Percentiles rank a stretch among this genome's conserved stretches.
Evolutionary conservation across 1,140 invertebrate species (phyloP).

Genomic region (Cydia pomonella): DNA sequence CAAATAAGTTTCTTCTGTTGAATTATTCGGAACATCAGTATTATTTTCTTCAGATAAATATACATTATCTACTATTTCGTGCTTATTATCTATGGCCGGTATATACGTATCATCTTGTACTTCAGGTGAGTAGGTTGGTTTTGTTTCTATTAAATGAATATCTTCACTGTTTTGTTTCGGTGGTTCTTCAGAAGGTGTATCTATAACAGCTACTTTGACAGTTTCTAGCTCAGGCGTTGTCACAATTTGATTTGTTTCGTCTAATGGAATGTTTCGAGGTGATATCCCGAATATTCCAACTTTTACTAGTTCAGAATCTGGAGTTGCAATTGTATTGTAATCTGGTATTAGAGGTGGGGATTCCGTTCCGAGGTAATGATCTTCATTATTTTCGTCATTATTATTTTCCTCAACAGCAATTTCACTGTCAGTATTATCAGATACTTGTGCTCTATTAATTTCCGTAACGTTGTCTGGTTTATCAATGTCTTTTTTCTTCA

Average conservation of each 20-base stretch:
- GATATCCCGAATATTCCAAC: slow-evolving; percentile 11
- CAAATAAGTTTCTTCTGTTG: background rate
- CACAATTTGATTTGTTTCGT: slow-evolving; percentile 5
- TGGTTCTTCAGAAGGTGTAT: background rate
- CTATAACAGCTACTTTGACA: slow-evolving; percentile 21
- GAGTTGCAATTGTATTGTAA: slow-evolving; percentile 8
- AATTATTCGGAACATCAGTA: background rate
- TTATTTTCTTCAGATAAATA: background rate
- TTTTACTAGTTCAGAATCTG: slow-evolving; percentile 21
- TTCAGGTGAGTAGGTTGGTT: background rate
- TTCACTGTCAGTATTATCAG: background rate
- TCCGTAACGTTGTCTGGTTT: background rate
- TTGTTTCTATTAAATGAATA: background rate
- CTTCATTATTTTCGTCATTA: background rate
- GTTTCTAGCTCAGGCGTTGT: slow-evolving; percentile 19
- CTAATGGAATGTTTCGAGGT: background rate
- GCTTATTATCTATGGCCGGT: background rate
- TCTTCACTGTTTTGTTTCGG: background rate
- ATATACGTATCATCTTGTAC: background rate
- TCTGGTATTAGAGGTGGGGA: background rate
- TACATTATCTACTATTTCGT: background rate
- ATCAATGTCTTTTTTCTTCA: background rate
- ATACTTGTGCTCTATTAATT: background rate
- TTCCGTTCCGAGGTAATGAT: background rate
- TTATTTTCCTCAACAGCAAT: background rate